A percentile compares a stretch with the other conserved stretches of the same genome.
phyloP scores from a whole-genome alignment of 1,140 invertebrate genomes.

The Tribolium madens region DNA sequence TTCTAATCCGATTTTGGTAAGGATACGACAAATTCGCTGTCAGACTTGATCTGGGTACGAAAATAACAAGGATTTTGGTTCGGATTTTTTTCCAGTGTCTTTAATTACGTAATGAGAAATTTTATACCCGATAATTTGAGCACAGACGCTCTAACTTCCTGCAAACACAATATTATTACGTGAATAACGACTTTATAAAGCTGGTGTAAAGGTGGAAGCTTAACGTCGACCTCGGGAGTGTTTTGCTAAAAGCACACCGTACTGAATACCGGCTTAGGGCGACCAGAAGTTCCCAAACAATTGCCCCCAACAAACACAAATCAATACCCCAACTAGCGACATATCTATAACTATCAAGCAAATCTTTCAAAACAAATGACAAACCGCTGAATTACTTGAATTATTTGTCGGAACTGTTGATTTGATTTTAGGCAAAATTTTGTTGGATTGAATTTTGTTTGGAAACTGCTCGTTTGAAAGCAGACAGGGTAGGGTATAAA shows the following conservation, averaged over 20 bases:
- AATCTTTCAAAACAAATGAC: not conserved
- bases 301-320: not conserved
- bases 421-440: no score
- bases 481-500: constrained; percentile 29
- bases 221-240: constrained; percentile 41
- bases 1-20: constrained; percentile 50
- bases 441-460: constrained; percentile 5
- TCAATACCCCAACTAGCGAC: not conserved
- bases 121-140: constrained; percentile 17
- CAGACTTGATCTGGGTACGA: constrained; percentile 48
- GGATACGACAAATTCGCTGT: constrained; percentile 53
- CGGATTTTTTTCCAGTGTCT: not conserved
- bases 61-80: constrained; percentile 49
- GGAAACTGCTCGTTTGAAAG: constrained; percentile 12
- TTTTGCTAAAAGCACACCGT: constrained; percentile 45
- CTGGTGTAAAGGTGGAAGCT: constrained; percentile 42
- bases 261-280: constrained; percentile 36
- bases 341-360: no score
- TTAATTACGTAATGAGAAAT: constrained; percentile 18
- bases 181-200: constrained; percentile 42
- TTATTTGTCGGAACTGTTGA: no score
- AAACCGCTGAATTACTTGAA: no score
- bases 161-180: constrained; percentile 43
- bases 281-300: constrained; percentile 10
- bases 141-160: constrained; percentile 31